Conservation (phyloP, 2,797 vertebrate species). For the Tachyglossus aculeatus region DNA sequence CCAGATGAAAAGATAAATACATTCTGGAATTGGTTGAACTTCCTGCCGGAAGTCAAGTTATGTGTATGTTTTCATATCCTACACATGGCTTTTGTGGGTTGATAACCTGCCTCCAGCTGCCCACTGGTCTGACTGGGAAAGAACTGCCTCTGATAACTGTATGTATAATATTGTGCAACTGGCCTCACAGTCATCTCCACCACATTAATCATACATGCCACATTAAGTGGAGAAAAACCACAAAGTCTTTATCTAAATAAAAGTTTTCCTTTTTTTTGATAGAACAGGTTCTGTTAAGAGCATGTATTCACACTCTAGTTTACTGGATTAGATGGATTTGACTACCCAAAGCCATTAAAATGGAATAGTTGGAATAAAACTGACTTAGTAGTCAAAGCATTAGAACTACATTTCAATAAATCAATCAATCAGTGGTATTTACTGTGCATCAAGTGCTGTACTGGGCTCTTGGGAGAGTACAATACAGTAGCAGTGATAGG, state of each 20-base stretch:
- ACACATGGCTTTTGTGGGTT: background rate
- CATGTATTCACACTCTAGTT: too few species aligned
- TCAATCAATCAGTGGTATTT: too few species aligned
- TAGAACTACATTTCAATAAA: too few species aligned
- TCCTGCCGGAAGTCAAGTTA: background rate
- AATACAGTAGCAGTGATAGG: too few species aligned
- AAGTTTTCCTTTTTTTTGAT: conserved; percentile 44
- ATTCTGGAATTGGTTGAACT: background rate
- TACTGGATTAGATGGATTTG: too few species aligned
- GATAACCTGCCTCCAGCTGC: background rate
- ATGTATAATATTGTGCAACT: background rate
- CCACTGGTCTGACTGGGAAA: background rate
- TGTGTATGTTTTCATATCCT: background rate
- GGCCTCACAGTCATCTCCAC: background rate
- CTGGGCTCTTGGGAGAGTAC: too few species aligned
- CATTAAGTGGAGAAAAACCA: background rate
- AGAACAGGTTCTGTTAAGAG: conserved; percentile 36
- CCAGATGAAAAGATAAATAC: background rate
- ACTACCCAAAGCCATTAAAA: too few species aligned
- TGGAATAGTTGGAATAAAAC: too few species aligned
- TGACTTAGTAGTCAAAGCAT: too few species aligned
- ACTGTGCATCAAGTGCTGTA: too few species aligned
- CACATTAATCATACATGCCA: background rate
- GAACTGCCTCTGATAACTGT: background rate
- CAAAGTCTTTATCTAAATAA: conserved; percentile 41